Evolutionary conservation across 2,113 vertebrate genomes (phyloP).

Genomic region (Scartelaos histophorus): DNA sequence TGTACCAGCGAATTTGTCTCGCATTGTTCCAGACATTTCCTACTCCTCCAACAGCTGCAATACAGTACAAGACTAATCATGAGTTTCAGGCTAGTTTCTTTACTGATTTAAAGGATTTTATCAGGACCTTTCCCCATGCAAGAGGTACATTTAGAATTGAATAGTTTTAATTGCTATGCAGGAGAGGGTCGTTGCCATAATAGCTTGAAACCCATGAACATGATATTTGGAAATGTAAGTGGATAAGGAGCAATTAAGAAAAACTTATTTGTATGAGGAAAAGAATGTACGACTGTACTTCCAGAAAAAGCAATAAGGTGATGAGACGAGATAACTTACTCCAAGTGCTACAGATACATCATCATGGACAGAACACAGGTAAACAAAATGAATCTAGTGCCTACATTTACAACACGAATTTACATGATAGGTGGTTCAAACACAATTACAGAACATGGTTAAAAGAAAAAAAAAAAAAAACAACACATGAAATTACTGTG

Average conservation of each 20-base stretch:
- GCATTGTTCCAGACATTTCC: slow-evolving; percentile 69
- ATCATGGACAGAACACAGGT: slow-evolving; percentile 28
- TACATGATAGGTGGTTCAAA: slow-evolving; percentile 28
- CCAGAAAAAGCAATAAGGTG: slow-evolving; percentile 44
- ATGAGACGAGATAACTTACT: slow-evolving; percentile 50
- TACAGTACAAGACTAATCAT: slow-evolving; percentile 56
- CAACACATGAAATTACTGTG: slow-evolving; percentile 30
- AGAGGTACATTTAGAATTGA: no score
- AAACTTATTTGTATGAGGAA: slow-evolving; percentile 59
- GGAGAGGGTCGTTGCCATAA: no score
- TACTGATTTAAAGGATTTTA: no score
- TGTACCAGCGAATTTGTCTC: slow-evolving; percentile 66
- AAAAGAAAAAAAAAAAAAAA: slow-evolving; percentile 17
- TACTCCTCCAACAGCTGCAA: slow-evolving; percentile 67
- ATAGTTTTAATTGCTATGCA: no score
- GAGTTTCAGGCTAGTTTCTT: no score
- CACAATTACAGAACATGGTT: slow-evolving; percentile 31
- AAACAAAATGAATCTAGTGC: slow-evolving; percentile 26
- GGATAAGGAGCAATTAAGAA: slow-evolving; percentile 48
- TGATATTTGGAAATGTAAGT: slow-evolving; percentile 42
- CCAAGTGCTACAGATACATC: slow-evolving; percentile 54
- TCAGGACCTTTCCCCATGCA: no score
- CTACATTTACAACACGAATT: slow-evolving; percentile 16
- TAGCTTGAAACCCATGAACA: no score
- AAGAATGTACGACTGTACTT: slow-evolving; percentile 28